A percentile compares a stretch with the other conserved stretches of the same genome.
Conservation (phyloP, 2,888 invertebrate species). For the Diarsia rubi region DNA sequence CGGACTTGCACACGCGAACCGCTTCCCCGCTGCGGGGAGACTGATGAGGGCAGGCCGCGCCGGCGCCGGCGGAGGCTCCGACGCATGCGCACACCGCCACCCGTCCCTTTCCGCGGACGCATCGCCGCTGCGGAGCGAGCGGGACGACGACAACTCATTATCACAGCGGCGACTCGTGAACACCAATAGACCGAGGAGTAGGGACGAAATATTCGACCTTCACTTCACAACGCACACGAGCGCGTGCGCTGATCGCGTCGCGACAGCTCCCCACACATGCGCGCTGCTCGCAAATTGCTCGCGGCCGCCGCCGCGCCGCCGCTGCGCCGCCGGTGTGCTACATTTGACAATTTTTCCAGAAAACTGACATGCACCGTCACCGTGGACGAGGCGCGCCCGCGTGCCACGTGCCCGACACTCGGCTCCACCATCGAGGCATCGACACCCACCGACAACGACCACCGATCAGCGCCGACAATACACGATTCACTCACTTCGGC, state of each 20-base stretch:
- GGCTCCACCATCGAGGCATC: slow-evolving; percentile 61
- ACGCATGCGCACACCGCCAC: slow-evolving; percentile 85
- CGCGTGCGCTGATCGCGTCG: slow-evolving; percentile 79
- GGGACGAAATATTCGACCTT: slow-evolving; percentile 91
- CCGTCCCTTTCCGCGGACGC: slow-evolving; percentile 82
- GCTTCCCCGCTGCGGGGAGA: slow-evolving; percentile 90
- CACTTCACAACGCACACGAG: slow-evolving; percentile 89
- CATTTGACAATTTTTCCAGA: slow-evolving; percentile 91
- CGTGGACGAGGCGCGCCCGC: slow-evolving; percentile 80
- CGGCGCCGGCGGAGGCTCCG: slow-evolving; percentile 88
- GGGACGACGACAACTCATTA: slow-evolving; percentile 86
- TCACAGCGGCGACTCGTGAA: slow-evolving; percentile 89
- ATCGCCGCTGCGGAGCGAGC: slow-evolving; percentile 76
- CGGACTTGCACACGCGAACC: slow-evolving; percentile 88
- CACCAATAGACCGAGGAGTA: slow-evolving; percentile 90
- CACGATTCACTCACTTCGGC: slow-evolving; percentile 19
- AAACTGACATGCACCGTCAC: slow-evolving; percentile 88
- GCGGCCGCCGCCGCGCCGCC: slow-evolving; percentile 74
- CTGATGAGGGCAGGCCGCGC: slow-evolving; percentile 90
- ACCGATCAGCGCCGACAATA: slow-evolving; percentile 35
- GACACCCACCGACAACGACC: slow-evolving; percentile 42
- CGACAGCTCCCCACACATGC: slow-evolving; percentile 82
- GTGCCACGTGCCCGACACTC: slow-evolving; percentile 81
- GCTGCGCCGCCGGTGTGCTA: slow-evolving; percentile 83
- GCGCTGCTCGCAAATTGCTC: slow-evolving; percentile 81